These are phyloP conservation scores for Drosophila neotestacea DNA, from an alignment of 2,888 invertebrate genomes.

Conservation along the genomic window DNA sequence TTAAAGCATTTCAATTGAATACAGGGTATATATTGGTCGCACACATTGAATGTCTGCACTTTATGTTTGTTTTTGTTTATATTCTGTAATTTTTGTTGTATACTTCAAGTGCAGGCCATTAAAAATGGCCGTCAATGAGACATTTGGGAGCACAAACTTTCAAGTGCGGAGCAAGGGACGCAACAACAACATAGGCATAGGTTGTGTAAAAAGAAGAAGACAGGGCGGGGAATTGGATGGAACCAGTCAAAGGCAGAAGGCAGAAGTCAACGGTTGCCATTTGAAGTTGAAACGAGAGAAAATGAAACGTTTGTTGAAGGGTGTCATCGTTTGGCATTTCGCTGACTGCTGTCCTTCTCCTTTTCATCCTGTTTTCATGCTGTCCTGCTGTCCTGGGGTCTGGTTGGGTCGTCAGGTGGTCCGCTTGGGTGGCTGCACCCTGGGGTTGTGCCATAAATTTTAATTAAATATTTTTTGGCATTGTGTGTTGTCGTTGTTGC, in stretches of 20 bases:
- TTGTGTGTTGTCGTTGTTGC: constrained; percentile 33
- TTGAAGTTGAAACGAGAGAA: neutral
- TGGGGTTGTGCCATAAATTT: constrained; percentile 75
- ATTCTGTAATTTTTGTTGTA: constrained; percentile 50
- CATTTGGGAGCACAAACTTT: constrained; percentile 68
- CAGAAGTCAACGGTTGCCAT: constrained; percentile 36
- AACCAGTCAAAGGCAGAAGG: constrained; percentile 19
- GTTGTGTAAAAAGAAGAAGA: constrained; percentile 12
- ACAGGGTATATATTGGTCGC: constrained; percentile 20
- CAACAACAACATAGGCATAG: neutral
- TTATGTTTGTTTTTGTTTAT: constrained; percentile 44
- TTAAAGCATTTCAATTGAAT: too few relatives aligned
- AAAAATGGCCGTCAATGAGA: constrained; percentile 77
- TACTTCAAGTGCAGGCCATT: constrained; percentile 67
- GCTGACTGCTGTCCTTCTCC: constrained; percentile 36
- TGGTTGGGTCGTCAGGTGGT: constrained; percentile 42
- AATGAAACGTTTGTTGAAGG: constrained; percentile 51
- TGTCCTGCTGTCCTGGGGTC: neutral
- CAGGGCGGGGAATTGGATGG: neutral
- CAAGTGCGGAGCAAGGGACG: constrained; percentile 37
- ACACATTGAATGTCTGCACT: neutral
- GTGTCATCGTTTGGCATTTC: constrained; percentile 64
- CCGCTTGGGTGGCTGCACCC: constrained; percentile 53
- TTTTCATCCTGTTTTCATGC: neutral
- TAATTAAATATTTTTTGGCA: constrained; percentile 75